Evolutionary conservation across 1,140 invertebrate genomes (phyloP), one percentile per base, ranked within the genome.

Genomic region (Drosophila watanabei): DNA sequence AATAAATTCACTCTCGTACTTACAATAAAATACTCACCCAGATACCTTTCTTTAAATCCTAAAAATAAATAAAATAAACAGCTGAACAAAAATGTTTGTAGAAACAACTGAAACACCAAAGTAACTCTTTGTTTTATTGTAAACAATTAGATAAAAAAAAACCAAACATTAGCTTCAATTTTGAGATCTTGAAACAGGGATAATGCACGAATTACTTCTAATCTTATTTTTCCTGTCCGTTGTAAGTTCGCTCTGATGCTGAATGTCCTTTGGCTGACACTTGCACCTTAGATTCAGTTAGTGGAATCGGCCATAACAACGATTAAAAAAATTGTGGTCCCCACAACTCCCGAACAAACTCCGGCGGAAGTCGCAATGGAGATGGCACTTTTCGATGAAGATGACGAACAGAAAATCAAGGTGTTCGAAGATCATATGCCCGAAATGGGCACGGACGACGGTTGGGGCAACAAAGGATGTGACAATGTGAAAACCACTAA

Each of bases 401-500:
- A 30, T 16, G 46, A 28, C 7, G 46, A 49, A 4, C 0, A 2
- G 2, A n/a, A 52, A 18, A 6, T 33, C 11, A 33, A 20, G 5
- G 0, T 9, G 13, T 6, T 49, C 8, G 46, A 49, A 49, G 46
- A 49, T 1, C 7, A 1, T 16, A 28, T 49, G 14, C 4, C 5
- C 2, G 1, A 28, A 24, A 9, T 16, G 9, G 24, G 10, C 2
- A 16, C 10, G 2, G 51, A 8, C 24, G 0, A 37, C 4, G 33
- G 3, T 7, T 33, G 16, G 33, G 52, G 33, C 33, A 8, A 16
- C 5, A 33, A 2, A 24, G 52, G 33, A 24, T 56, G 52, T 20
- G 33, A 0, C 0, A 2, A 4, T 10, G 3, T 16, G 9, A 14
- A 56, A 24, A 0, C 0, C 5, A 37, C 5, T 4, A 11, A 1